A percentile compares a stretch with the other conserved stretches of the same genome.
Conservation (phyloP, 2,113 vertebrate genomes). For the Ammodytes dubius region DNA sequence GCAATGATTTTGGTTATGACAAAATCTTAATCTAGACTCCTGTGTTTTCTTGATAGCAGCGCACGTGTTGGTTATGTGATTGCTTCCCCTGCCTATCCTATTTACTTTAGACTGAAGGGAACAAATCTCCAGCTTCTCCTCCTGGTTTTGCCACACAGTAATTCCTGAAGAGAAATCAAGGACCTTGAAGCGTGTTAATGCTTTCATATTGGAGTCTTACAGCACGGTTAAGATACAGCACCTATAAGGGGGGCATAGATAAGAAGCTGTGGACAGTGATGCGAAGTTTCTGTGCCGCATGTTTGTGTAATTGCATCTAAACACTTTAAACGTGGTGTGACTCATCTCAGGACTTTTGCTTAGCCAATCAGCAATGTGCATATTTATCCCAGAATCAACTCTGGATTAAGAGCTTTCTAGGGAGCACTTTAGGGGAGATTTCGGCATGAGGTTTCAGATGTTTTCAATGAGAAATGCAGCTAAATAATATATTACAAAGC, state of each 20-base stretch:
- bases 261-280: slow-evolving; percentile 78
- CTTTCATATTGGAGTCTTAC: slow-evolving; percentile 85
- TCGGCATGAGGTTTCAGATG: slow-evolving; percentile 13
- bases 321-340: slow-evolving; percentile 64
- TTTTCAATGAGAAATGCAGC: slow-evolving; percentile 15
- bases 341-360: slow-evolving; percentile 65
- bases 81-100: slow-evolving; percentile 81
- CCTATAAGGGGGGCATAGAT: slow-evolving; percentile 80
- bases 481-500: slow-evolving; percentile 26
- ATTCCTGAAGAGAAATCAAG: slow-evolving; percentile 84
- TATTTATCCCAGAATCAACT: slow-evolving; percentile 62
- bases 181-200: slow-evolving; percentile 87
- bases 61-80: slow-evolving; percentile 81
- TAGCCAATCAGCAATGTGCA: slow-evolving; percentile 53
- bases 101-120: slow-evolving; percentile 85
- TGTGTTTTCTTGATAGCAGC: slow-evolving; percentile 85
- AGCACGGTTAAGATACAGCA: slow-evolving; percentile 84
- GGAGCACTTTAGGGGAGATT: slow-evolving; percentile 26
- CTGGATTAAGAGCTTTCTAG: slow-evolving; percentile 52
- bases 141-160: slow-evolving; percentile 77
- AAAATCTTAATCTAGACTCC: slow-evolving; percentile 83
- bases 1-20: slow-evolving; percentile 80
- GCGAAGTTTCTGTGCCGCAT: slow-evolving; percentile 77
- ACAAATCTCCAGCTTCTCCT: slow-evolving; percentile 81
- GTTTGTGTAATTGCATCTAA: slow-evolving; percentile 79